phyloP scores from a whole-genome alignment of 1,140 invertebrate species.

The Sweltsa coloradensis region DNA sequence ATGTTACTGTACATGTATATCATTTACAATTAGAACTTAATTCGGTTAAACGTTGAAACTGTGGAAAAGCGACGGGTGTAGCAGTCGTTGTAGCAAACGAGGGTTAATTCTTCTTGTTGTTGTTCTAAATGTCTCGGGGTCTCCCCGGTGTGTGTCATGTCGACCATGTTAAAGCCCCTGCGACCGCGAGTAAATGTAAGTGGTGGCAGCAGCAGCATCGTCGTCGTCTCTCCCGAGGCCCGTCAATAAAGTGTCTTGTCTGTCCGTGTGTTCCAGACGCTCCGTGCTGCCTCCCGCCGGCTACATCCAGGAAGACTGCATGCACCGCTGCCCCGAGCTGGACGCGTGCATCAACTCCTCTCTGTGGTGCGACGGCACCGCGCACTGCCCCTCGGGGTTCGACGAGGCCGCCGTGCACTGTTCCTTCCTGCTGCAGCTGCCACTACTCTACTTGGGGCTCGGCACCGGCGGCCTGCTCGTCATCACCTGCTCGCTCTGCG shows the following conservation, averaged over 20 bases:
- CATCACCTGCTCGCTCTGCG: not conserved
- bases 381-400: constrained; percentile 75
- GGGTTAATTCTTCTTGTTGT: too few species aligned
- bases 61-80: too few species aligned
- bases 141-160: too few species aligned
- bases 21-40: too few species aligned
- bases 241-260: not conserved
- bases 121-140: too few species aligned
- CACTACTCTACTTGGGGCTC: constrained; percentile 47
- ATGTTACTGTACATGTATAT: too few species aligned
- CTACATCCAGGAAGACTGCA: constrained; percentile 55
- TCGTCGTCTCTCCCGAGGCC: too few species aligned
- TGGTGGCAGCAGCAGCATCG: too few species aligned
- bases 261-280: constrained; percentile 22
- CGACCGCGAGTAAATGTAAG: too few species aligned
- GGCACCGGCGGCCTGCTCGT: not conserved
- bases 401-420: constrained; percentile 74
- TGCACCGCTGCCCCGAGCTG: constrained; percentile 68
- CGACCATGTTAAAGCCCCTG: too few species aligned
- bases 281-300: constrained; percentile 30
- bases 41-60: too few species aligned
- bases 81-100: too few species aligned
- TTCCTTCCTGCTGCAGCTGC: constrained; percentile 57
- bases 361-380: constrained; percentile 78
- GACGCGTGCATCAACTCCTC: constrained; percentile 76